Percentiles rank a stretch among this genome's conserved stretches.
Evolutionary conservation across 2,797 vertebrate species (phyloP).

Genomic region (Paramormyrops hopkinsi): DNA sequence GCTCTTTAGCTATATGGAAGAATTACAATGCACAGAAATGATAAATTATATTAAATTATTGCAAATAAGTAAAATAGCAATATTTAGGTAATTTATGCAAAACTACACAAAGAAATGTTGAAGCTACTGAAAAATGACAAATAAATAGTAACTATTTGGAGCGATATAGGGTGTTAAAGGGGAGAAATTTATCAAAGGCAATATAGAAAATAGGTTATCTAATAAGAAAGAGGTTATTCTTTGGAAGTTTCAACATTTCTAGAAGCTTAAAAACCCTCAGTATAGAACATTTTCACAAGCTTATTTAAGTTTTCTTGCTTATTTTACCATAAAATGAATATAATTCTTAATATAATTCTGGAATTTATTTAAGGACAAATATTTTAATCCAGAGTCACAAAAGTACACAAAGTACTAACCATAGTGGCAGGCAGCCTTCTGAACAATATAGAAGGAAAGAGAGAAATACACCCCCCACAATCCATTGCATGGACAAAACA

Average conservation of each 20-base stretch:
- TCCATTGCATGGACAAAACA: neutral
- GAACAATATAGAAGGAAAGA: neutral
- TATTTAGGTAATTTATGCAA: neutral
- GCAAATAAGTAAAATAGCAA: neutral
- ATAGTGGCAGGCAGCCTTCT: neutral
- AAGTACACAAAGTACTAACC: neutral
- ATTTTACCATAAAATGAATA: neutral
- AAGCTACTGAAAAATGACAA: neutral
- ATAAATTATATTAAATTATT: neutral
- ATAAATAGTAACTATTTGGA: neutral
- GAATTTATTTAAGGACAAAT: neutral
- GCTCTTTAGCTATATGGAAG: neutral
- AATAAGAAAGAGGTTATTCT: neutral
- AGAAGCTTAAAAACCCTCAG: neutral
- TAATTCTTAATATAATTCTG: neutral
- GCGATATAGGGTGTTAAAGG: neutral
- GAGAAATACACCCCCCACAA: neutral
- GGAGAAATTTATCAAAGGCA: neutral
- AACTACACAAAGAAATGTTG: neutral
- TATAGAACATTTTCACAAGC: neutral
- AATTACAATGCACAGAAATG: neutral
- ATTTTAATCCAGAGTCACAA: neutral
- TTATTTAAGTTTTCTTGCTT: neutral
- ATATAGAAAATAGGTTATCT: neutral
- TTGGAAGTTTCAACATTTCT: neutral